These are phyloP conservation scores for Eupithecia dodoneata DNA, from an alignment of 2,888 invertebrate genomes.

Conservation along the genomic window DNA sequence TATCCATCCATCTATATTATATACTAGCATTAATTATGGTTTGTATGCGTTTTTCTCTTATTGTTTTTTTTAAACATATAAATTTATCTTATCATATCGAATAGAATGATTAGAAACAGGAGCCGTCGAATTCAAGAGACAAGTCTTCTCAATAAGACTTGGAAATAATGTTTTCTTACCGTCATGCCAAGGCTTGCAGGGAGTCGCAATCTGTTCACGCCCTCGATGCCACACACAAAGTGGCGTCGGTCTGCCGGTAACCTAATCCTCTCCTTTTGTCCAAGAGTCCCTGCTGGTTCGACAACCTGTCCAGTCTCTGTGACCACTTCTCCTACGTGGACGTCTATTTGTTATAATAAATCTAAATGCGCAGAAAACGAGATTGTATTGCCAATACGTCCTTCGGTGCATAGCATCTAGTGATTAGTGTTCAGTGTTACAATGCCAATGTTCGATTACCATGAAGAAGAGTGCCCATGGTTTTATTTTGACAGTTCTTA, in stretches of 20 bases:
- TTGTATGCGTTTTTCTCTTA: too few species aligned
- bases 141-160: background rate
- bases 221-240: constrained; percentile 70
- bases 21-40: too few species aligned
- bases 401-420: constrained; percentile 62
- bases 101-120: background rate
- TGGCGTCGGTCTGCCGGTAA: constrained; percentile 62
- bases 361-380: constrained; percentile 62
- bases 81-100: too few species aligned
- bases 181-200: constrained; percentile 10
- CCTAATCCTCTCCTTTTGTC: constrained; percentile 68
- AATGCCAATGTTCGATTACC: constrained; percentile 64
- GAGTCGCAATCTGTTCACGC: constrained; percentile 59
- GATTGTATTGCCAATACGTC: constrained; percentile 43
- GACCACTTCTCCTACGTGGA: constrained; percentile 72
- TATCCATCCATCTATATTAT: too few species aligned
- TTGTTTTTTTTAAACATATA: too few species aligned
- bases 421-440: constrained; percentile 50
- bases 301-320: constrained; percentile 77
- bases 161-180: background rate
- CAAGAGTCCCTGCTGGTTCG: constrained; percentile 64
- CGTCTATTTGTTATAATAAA: constrained; percentile 59
- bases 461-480: constrained; percentile 80
- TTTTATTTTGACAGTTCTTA: constrained; percentile 82
- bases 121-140: background rate